phyloP scores from a whole-genome alignment of 2,113 vertebrate species.

The Corvus moneduloides region DNA sequence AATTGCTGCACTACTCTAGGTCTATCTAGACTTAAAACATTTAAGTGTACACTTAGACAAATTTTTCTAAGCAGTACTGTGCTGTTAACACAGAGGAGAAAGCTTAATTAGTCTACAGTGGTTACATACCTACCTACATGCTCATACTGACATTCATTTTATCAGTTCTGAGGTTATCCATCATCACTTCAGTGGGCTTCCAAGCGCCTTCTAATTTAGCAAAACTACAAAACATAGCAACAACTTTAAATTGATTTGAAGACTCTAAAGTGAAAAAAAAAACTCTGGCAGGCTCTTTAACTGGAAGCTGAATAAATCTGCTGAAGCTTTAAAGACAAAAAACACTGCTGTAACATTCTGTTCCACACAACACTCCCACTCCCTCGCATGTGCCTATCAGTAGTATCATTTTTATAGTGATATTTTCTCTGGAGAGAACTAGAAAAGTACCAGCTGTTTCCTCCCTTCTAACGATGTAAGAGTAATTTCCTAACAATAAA shows the following conservation, averaged over 20 bases:
- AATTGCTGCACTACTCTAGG: background rate
- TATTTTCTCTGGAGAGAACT: background rate
- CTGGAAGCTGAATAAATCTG: background rate
- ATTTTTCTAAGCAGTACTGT: background rate
- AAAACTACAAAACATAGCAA: background rate
- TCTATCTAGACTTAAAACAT: background rate
- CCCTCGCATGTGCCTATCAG: background rate
- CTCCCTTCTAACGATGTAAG: background rate
- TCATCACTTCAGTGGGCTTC: background rate
- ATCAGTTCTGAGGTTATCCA: background rate
- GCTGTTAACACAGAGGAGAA: background rate
- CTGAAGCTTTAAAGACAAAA: background rate
- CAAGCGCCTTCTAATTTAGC: background rate
- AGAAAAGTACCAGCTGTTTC: constrained; percentile 2
- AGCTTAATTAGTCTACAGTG: background rate
- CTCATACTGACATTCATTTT: background rate
- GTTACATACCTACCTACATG: background rate
- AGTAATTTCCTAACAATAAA: background rate
- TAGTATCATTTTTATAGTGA: background rate
- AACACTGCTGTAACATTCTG: background rate
- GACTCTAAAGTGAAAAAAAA: background rate
- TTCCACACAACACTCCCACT: constrained; percentile 16
- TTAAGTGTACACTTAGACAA: background rate
- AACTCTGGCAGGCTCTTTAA: background rate
- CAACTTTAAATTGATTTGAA: background rate